phyloP scores from a whole-genome alignment of 2,888 invertebrate genomes.

The Chrysolina haemoptera region DNA sequence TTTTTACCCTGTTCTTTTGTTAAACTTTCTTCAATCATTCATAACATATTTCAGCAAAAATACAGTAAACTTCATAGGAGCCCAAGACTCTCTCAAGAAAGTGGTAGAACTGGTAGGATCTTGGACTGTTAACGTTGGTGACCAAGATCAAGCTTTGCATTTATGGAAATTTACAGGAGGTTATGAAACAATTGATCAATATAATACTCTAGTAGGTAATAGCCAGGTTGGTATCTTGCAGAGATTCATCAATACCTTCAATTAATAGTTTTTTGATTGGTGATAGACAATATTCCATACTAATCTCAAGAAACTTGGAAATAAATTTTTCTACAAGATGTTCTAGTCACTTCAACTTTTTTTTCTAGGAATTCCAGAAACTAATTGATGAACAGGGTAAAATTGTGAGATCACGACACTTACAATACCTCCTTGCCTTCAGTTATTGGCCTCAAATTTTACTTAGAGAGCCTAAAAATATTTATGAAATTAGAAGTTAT shows the following conservation, averaged over 20 bases:
- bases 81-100: slow-evolving; percentile 76
- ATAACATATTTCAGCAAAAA: slow-evolving; percentile 76
- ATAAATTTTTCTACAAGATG: too few relatives aligned
- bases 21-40: background rate
- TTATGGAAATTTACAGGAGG: slow-evolving; percentile 97
- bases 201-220: slow-evolving; percentile 78
- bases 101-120: slow-evolving; percentile 93
- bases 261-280: background rate
- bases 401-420: slow-evolving; percentile 87
- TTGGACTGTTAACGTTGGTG: slow-evolving; percentile 96
- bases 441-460: slow-evolving; percentile 96
- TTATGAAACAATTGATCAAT: slow-evolving; percentile 88
- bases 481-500: slow-evolving; percentile 93
- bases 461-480: slow-evolving; percentile 77
- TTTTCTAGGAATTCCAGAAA: slow-evolving; percentile 77
- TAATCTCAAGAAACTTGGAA: too few relatives aligned
- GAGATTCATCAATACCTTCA: background rate
- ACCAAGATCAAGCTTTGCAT: slow-evolving; percentile 97
- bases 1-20: background rate
- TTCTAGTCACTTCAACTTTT: slow-evolving; percentile 28
- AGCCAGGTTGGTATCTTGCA: slow-evolving; percentile 74
- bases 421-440: slow-evolving; percentile 95
- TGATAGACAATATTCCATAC: too few relatives aligned
- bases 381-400: slow-evolving; percentile 84
- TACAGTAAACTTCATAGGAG: slow-evolving; percentile 83